Conservation (phyloP, 2,113 vertebrate species). For the Paramormyrops kingsleyae region DNA sequence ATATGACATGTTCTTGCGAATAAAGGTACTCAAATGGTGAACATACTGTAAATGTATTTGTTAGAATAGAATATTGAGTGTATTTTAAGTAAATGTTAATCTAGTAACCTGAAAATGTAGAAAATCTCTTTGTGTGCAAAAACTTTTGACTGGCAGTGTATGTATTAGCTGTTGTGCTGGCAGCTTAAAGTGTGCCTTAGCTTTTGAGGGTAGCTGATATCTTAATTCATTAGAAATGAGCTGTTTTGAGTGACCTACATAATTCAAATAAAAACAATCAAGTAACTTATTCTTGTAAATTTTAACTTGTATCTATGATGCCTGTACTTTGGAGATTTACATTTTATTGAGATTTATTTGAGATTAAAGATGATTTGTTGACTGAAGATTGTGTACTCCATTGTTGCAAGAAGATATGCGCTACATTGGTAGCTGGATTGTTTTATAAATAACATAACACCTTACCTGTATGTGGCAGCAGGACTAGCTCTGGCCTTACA, state of each 20-base stretch:
- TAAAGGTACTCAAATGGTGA: too few species aligned
- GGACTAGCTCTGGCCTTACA: slow-evolving; percentile 86
- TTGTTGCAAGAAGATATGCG: background rate
- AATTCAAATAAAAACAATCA: background rate
- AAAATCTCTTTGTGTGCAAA: too few species aligned
- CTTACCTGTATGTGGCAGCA: slow-evolving; percentile 82
- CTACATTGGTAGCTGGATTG: background rate
- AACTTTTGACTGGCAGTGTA: background rate
- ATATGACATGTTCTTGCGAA: too few species aligned
- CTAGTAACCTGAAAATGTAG: too few species aligned
- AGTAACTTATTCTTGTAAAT: background rate
- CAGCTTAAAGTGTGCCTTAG: background rate
- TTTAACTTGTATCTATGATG: background rate
- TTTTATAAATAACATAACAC: background rate
- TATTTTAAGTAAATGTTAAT: too few species aligned
- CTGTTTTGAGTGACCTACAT: background rate
- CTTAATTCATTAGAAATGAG: background rate
- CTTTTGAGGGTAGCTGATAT: background rate
- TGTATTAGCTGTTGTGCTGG: background rate
- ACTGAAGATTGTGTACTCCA: background rate
- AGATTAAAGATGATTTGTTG: background rate
- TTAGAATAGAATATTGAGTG: too few species aligned
- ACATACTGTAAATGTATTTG: too few species aligned
- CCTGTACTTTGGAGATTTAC: background rate
- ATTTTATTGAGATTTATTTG: background rate